phyloP scores from a whole-genome alignment of 2,797 vertebrate species.

The Cossypha dichroa region DNA sequence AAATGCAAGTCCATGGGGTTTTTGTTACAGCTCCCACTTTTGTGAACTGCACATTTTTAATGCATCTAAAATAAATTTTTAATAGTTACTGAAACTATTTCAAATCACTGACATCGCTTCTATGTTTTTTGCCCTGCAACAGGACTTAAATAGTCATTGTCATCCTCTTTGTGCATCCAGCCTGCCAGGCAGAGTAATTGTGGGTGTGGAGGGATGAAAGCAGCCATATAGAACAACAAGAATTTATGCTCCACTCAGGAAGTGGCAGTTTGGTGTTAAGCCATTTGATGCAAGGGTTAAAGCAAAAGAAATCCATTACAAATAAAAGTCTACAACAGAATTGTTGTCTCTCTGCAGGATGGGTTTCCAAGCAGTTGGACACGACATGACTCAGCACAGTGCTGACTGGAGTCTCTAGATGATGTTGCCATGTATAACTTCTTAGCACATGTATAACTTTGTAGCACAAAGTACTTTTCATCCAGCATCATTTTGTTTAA shows the following conservation, averaged over 20 bases:
- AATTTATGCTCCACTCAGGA: not conserved
- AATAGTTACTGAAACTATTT: not conserved
- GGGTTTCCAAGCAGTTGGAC: not conserved
- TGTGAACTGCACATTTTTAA: not conserved
- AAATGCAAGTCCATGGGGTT: not conserved
- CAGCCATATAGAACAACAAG: not conserved
- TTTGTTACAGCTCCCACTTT: not conserved
- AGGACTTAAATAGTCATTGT: not conserved
- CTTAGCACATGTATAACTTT: not conserved
- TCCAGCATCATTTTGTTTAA: not conserved
- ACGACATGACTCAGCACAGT: not conserved
- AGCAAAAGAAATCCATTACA: not conserved
- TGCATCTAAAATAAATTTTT: not conserved
- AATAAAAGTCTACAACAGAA: not conserved
- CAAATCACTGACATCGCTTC: not conserved
- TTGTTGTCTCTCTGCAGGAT: not conserved
- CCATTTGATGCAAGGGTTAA: not conserved
- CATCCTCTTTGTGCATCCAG: not conserved
- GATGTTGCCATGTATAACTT: not conserved
- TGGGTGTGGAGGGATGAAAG: not conserved
- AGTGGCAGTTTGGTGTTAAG: not conserved
- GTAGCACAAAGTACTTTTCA: not conserved
- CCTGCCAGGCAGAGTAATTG: not conserved
- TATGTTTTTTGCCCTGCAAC: not conserved
- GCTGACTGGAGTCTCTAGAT: not conserved